These are phyloP conservation scores for Herpetotheres cachinnans DNA, from an alignment of 2,113 vertebrate species.

Conservation along the genomic window DNA sequence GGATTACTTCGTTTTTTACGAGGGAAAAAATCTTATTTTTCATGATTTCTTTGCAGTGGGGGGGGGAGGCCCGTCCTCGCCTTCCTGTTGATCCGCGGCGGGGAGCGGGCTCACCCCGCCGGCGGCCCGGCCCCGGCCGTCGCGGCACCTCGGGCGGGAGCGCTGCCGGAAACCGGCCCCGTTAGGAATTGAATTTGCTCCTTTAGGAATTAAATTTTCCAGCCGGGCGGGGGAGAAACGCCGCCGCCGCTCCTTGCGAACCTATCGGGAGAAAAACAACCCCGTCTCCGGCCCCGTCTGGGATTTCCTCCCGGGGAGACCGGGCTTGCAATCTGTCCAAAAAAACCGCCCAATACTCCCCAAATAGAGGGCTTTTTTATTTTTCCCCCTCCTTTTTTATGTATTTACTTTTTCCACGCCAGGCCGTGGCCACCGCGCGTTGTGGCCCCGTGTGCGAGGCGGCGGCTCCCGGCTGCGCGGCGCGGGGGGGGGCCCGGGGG, in stretches of 20 bases:
- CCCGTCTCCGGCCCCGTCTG: background rate
- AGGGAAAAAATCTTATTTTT: background rate
- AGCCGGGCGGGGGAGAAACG: background rate
- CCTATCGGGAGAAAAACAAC: constrained; percentile 9
- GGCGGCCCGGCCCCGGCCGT: background rate
- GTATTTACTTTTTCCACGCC: background rate
- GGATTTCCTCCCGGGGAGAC: constrained; percentile 12
- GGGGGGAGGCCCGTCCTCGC: background rate
- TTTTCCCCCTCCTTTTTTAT: background rate
- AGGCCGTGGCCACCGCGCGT: background rate
- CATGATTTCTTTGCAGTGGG: background rate
- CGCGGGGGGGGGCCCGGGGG: background rate
- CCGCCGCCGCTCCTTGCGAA: background rate
- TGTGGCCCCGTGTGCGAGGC: background rate
- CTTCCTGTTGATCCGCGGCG: background rate
- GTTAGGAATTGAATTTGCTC: background rate
- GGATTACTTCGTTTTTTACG: background rate
- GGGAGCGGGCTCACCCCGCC: background rate
- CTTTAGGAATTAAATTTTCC: constrained; percentile 9
- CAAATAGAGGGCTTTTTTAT: background rate
- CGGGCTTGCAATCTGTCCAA: background rate
- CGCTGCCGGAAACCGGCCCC: background rate
- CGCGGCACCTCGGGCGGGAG: background rate
- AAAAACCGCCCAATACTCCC: background rate
- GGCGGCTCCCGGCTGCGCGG: background rate